Evolutionary conservation across 2,113 vertebrate genomes (phyloP).

Genomic region (Chelonoidis abingdonii): DNA sequence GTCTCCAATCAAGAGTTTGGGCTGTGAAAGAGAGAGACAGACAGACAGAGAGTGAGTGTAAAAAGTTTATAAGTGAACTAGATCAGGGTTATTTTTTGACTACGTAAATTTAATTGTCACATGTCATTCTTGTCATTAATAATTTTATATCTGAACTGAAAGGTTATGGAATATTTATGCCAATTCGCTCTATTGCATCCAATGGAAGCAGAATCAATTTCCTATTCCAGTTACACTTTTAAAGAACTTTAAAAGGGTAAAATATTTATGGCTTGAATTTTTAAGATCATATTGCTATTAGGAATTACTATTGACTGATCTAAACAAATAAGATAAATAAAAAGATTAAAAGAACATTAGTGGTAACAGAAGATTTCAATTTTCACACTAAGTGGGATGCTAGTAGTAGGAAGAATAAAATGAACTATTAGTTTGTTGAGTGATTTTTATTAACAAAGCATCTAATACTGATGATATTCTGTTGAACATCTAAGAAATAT

Average conservation of each 20-base stretch:
- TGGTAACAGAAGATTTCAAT: neutral
- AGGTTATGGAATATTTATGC: slow-evolving; percentile 9
- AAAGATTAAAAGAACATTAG: neutral
- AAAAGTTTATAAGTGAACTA: no score
- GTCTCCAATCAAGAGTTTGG: neutral
- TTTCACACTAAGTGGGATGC: neutral
- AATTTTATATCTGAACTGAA: neutral
- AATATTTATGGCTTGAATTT: slow-evolving; percentile 6
- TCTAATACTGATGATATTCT: neutral
- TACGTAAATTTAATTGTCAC: neutral
- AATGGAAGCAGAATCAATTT: neutral
- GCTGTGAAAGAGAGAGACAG: no score
- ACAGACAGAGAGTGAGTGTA: no score
- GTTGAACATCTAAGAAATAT: neutral
- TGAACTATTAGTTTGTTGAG: neutral
- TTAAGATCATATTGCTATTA: neutral
- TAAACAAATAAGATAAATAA: neutral
- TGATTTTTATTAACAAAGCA: neutral
- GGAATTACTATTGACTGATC: neutral
- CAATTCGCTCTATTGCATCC: neutral
- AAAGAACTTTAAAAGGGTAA: slow-evolving; percentile 27
- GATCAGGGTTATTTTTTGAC: neutral
- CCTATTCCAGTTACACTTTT: neutral
- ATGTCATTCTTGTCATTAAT: neutral
- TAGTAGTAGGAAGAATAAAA: neutral